phyloP scores from a whole-genome alignment of 2,797 vertebrate species.

The Sandelia bainsii region DNA sequence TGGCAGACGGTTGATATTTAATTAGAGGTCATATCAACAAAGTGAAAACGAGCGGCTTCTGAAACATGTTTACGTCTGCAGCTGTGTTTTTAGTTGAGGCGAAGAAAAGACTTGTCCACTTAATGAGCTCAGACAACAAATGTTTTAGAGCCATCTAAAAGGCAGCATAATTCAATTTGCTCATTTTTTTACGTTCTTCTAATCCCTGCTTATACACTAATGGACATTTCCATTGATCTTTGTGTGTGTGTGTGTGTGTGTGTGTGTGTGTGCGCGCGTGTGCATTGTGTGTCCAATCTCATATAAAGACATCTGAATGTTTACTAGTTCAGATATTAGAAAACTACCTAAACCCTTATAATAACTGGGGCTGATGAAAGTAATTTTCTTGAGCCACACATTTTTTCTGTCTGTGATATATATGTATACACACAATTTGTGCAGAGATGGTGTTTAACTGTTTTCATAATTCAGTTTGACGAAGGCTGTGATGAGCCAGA shows the following conservation, averaged over 20 bases:
- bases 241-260: constrained; percentile 28
- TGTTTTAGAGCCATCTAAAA: constrained; percentile 69
- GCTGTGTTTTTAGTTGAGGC: constrained; percentile 7
- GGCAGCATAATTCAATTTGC: constrained; percentile 72
- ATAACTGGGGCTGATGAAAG: not conserved
- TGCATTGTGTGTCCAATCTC: constrained; percentile 32
- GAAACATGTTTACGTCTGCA: not conserved
- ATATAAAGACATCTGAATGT: constrained; percentile 17
- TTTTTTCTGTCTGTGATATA: not conserved
- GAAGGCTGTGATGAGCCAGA: constrained; percentile 6
- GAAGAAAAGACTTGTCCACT: constrained; percentile 21
- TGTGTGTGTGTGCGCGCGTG: constrained; percentile 14
- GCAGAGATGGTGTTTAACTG: not conserved
- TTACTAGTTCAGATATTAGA: constrained; percentile 14
- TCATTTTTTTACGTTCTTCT: constrained; percentile 64
- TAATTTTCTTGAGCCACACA: not conserved
- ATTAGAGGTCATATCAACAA: not conserved
- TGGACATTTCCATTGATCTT: constrained; percentile 68
- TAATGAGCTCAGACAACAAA: constrained; percentile 38
- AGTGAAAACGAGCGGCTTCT: not conserved
- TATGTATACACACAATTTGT: not conserved
- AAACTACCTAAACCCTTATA: constrained; percentile 13
- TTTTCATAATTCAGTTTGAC: constrained; percentile 21
- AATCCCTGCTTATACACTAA: constrained; percentile 60
- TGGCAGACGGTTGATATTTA: not conserved